phyloP scores from a whole-genome alignment of 1,140 invertebrate species.

The Antheraea pernyi region DNA sequence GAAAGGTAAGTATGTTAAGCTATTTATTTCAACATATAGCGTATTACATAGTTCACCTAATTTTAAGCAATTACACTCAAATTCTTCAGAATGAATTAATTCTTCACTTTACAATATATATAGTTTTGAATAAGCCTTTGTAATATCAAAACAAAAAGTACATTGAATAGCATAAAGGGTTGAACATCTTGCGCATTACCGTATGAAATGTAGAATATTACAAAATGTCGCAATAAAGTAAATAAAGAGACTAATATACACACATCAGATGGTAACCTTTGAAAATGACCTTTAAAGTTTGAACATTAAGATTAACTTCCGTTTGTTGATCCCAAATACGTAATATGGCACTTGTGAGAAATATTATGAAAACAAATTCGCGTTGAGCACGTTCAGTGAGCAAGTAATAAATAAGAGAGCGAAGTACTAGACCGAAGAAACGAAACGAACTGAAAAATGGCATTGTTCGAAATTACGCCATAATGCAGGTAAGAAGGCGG shows the following conservation, averaged over 20 bases:
- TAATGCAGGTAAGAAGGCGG: slow-evolving; percentile 26
- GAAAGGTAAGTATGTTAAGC: no score
- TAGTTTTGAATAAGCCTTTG: neutral
- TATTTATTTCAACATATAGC: no score
- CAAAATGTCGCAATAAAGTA: slow-evolving; percentile 75
- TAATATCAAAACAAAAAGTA: slow-evolving; percentile 39
- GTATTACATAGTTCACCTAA: no score
- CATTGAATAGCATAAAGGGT: slow-evolving; percentile 49
- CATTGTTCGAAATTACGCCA: slow-evolving; percentile 65
- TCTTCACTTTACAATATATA: neutral
- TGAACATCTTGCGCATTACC: slow-evolving; percentile 65
- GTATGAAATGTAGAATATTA: slow-evolving; percentile 70
- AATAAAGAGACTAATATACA: slow-evolving; percentile 73
- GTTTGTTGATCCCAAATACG: slow-evolving; percentile 33
- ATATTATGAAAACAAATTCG: slow-evolving; percentile 79
- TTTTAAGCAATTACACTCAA: no score
- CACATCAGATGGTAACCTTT: slow-evolving; percentile 19
- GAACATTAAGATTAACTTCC: slow-evolving; percentile 38
- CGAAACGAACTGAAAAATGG: slow-evolving; percentile 60
- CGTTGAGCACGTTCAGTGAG: slow-evolving; percentile 72
- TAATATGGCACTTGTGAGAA: slow-evolving; percentile 63
- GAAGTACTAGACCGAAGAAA: slow-evolving; percentile 53
- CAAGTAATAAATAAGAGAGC: slow-evolving; percentile 75
- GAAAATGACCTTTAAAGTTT: neutral
- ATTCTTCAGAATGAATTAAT: neutral